phyloP scores from a whole-genome alignment of 2,888 invertebrate genomes.

The Thumatha senex region DNA sequence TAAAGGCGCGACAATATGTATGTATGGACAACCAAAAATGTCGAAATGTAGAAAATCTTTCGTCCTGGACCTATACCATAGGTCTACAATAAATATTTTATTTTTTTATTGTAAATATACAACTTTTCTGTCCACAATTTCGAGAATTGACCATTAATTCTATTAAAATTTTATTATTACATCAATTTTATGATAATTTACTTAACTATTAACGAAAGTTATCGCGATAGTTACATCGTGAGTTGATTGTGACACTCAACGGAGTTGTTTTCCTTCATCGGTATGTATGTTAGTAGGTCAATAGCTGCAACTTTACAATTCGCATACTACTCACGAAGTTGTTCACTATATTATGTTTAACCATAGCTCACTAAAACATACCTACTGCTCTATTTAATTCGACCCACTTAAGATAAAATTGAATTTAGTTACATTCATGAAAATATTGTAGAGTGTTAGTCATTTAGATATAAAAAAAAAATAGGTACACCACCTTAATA shows the following conservation, averaged over 20 bases:
- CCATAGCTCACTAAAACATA: conserved; percentile 22
- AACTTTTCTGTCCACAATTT: too few species aligned
- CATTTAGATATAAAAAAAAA: background rate
- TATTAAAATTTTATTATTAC: too few species aligned
- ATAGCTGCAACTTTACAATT: conserved; percentile 71
- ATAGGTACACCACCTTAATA: background rate
- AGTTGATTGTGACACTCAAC: conserved; percentile 60
- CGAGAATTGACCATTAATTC: too few species aligned
- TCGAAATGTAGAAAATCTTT: too few species aligned
- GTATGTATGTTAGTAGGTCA: conserved; percentile 79
- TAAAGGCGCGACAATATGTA: too few species aligned
- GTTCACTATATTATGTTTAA: conserved; percentile 48
- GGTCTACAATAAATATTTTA: too few species aligned
- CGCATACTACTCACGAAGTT: conserved; percentile 69
- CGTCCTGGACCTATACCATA: too few species aligned
- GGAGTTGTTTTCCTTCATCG: conserved; percentile 72
- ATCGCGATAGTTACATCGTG: conserved; percentile 42
- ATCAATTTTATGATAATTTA: too few species aligned
- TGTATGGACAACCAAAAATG: too few species aligned
- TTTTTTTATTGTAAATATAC: too few species aligned
- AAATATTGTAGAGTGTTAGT: too few species aligned
- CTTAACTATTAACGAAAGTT: conserved; percentile 40
- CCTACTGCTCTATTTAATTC: conserved; percentile 16
- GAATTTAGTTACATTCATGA: background rate
- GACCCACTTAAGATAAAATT: conserved; percentile 4